phyloP scores from a whole-genome alignment of 2,113 vertebrate species.

The Grammomys surdaster region DNA sequence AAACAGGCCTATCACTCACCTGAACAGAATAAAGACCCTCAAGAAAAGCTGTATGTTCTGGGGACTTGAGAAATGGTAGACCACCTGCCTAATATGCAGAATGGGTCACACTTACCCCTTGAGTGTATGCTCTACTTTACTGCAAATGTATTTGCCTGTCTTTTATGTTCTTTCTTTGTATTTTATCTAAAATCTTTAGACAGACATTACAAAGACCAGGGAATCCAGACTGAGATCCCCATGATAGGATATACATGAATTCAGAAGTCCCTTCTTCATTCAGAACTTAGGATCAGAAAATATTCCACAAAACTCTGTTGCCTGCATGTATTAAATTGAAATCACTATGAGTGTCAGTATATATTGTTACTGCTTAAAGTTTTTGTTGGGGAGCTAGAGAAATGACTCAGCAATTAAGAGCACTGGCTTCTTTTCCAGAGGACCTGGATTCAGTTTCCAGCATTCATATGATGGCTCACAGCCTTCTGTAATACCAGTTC shows the following conservation, averaged over 20 bases:
- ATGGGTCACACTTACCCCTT: background rate
- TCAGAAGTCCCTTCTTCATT: background rate
- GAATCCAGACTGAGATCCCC: background rate
- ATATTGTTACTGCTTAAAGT: background rate
- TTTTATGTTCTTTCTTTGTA: background rate
- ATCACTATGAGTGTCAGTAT: conserved; percentile 59
- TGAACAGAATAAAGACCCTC: background rate
- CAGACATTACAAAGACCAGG: background rate
- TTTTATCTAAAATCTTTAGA: background rate
- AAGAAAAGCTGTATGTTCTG: background rate
- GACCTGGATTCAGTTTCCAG: background rate
- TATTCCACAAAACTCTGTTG: conserved; percentile 43
- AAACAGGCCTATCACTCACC: background rate
- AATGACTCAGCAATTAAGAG: background rate
- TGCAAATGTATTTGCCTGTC: background rate
- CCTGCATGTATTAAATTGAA: conserved; percentile 50
- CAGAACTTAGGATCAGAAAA: conserved; percentile 57
- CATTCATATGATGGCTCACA: background rate
- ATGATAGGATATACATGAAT: conserved; percentile 31
- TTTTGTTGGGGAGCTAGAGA: background rate
- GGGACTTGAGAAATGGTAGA: background rate
- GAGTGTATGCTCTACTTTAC: background rate
- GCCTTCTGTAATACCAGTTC: background rate
- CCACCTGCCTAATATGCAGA: background rate
- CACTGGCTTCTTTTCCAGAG: background rate